Percentiles rank a stretch among this genome's conserved stretches.
These are phyloP conservation scores for Sylvia borin DNA, from an alignment of 2,797 vertebrate genomes.

Conservation along the genomic window DNA sequence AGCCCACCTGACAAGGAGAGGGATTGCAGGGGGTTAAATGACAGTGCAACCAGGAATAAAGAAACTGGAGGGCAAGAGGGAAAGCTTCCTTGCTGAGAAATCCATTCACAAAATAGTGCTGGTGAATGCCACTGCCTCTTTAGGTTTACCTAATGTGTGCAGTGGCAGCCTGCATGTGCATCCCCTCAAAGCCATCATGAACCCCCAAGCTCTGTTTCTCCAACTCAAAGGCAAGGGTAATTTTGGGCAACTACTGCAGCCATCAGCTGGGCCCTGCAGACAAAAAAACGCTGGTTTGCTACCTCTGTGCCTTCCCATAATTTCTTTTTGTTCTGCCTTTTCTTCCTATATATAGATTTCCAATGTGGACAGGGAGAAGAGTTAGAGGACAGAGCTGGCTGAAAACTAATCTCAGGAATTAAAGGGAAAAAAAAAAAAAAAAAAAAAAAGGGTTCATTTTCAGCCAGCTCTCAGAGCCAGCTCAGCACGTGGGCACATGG, in stretches of 20 bases:
- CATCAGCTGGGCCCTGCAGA: not conserved
- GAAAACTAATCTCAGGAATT: not conserved
- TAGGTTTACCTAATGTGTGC: not conserved
- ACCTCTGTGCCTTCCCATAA: not conserved
- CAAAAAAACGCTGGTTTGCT: not conserved
- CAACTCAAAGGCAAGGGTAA: not conserved
- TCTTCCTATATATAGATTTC: not conserved
- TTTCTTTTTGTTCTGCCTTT: not conserved
- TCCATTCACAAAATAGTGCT: not conserved
- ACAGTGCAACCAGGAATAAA: not conserved
- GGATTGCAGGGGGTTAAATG: not conserved
- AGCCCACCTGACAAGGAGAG: not conserved
- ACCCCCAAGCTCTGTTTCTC: not conserved
- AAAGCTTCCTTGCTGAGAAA: not conserved
- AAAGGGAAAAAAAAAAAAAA: not conserved
- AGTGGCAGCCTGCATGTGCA: not conserved
- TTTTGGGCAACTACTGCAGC: not conserved
- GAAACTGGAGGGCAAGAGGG: not conserved
- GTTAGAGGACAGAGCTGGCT: not conserved
- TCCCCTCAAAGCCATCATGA: not conserved
- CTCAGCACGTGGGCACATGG: not conserved
- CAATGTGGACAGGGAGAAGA: fast-evolving
- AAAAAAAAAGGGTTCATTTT: not conserved
- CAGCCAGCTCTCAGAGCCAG: not conserved
- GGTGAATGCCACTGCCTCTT: not conserved